These are phyloP conservation scores for Xenops minutus DNA, from an alignment of 2,797 vertebrate genomes.

Conservation along the genomic window DNA sequence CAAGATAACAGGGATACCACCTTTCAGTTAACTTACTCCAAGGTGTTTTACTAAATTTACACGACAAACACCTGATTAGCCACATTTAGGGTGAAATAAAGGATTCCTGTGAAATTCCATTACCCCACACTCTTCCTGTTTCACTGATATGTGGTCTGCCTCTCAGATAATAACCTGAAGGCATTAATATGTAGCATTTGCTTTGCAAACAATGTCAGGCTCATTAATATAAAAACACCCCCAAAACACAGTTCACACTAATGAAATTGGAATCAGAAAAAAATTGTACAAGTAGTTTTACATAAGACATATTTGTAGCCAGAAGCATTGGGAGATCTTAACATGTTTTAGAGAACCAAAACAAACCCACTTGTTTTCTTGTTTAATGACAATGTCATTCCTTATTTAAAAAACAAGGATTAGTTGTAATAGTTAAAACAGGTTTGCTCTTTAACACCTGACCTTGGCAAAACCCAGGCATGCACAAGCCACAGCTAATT, in stretches of 20 bases:
- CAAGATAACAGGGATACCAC: constrained; percentile 25
- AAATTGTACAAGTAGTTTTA: neutral
- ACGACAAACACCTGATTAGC: constrained; percentile 11
- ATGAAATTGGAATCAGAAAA: neutral
- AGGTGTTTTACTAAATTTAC: constrained; percentile 30
- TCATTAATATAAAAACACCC: constrained; percentile 12
- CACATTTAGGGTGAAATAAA: constrained; percentile 8
- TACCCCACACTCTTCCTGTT: neutral
- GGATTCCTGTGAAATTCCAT: neutral
- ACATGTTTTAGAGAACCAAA: neutral
- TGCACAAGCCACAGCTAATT: neutral
- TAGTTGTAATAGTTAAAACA: constrained; percentile 1
- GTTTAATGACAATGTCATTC: constrained; percentile 8
- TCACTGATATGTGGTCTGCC: neutral
- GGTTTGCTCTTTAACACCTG: neutral
- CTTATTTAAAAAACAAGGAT: neutral
- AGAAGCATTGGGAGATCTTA: neutral
- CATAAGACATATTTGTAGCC: neutral
- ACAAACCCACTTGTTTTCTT: neutral
- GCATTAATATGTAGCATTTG: neutral
- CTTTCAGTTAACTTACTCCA: neutral
- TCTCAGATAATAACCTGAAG: constrained; percentile 15
- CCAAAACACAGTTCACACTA: neutral
- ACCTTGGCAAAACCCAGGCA: neutral
- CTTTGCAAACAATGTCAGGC: neutral